Evolutionary conservation across 2,797 vertebrate genomes (phyloP), one percentile per base, ranked within the genome.

Genomic region (Enteromius treurensis): DNA sequence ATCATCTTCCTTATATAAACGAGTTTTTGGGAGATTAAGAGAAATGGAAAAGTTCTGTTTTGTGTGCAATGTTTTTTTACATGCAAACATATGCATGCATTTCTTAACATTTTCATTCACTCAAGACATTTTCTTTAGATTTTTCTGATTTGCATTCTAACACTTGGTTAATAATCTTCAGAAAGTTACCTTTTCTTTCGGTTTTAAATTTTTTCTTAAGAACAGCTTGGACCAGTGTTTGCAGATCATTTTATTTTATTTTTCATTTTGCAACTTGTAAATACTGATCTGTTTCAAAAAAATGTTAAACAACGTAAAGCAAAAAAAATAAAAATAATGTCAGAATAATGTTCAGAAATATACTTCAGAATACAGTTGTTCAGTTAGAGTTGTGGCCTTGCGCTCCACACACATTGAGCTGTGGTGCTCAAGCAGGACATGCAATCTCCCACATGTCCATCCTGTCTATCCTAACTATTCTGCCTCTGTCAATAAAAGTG

Each of bases 1-100:
- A 98, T 98, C 77, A 80, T 99, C 91, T 99, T 99, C 93, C 95
- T 99, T 87, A 99, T 99, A 92, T 99, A 91, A 96, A 55, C 9
- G 58, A 45, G n/a, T 11, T 29, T 62, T 49, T 42, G 40, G 5
- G 0, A 37, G 37, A 40, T 64, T 14, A 65, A 17, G 5, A 62
- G 19, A 67, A 58, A 17, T 15, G 3, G 14, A 37, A 3, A 70
- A 29, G 21, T 29, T 79, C 14, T 14, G 0, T 64, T 64, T 64
- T 80, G 19, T n/a, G 11, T 80, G 78, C 49, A 42, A 3, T 80
- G 51, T 71, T 45, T 42, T 47, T 73, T 2, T 62, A 73, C 26
- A 60, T 70, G 78, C 49, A 19, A 19, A 26, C 49, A 49, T 5
- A 21, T 79, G 64, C 49, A 29, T 42, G 26, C n/a, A 34, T 65